Evolutionary conservation across 1,140 invertebrate species (phyloP), one percentile per base, ranked within the genome.

Genomic region (Papilio helenus): DNA sequence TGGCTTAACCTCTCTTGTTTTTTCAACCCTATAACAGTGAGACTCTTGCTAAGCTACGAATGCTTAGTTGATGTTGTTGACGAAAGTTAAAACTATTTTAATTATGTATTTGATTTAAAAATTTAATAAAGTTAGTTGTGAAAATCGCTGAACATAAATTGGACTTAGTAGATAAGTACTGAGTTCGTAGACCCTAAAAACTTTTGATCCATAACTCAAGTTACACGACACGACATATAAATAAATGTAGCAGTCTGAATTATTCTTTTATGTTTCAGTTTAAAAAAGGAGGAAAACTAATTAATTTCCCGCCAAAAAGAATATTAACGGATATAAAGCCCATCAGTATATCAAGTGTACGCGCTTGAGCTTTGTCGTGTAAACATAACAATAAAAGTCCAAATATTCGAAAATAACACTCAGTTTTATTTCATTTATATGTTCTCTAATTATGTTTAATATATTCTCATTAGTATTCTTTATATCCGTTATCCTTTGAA

Each of bases 401-500:
- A 76, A 76, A 76, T 76, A 76, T 51, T 34, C 51, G 23, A 76
- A 34, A 68, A 68, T 68, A 68, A 68, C 61, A 68, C 23, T 68
- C 26, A 76, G 9, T 51, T 55, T 18, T 39, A 77, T 77, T 76
- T 77, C 65, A 77, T 77, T 77, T 77, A 77, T 77, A 76, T 34
- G 74, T 61, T 20, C 51, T 20, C 76, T 65, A 61, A 77, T 77
- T 77, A 61, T 77, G 76, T 77, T 77, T 77, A 77, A 77, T 77
- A 77, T 77, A 42, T 65, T 44, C 29, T 61, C 76, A 77, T 77
- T 77, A 77, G 55, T 39, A 61, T 58, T 61, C 34, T 77, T 77
- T 77, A 77, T 77, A 20, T 65, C 34, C 76, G 51, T 77, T 76
- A 78, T 68, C 77, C 79, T 83, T 83, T 83, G 82, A 83, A 61